Base-by-base conservation (phyloP, 2,113 vertebrate species). In the Festucalex cinctus region DNA sequence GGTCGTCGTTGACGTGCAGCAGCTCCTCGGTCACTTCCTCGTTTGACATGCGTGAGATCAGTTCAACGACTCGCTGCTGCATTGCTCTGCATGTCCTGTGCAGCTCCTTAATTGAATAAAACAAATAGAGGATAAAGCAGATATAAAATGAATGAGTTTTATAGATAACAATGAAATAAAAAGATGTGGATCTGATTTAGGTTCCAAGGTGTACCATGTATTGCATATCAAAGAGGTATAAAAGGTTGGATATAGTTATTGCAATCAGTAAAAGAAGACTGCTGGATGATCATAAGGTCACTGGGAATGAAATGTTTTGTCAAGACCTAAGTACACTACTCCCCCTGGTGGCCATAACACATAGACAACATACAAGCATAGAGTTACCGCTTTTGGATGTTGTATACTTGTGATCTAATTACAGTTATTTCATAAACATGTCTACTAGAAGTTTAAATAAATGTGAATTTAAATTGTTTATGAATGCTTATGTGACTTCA, bases 21-120 rank as follows among this genome's bases (percentile, higher is more conserved):
- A 99, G 91, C 68, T 99, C 97, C 87, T 98, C 96, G 0, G 97
- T 99, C 83, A 99, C 94, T 82, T 99, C 97, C 86, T 98, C 97
- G 0, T 98, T 98, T 65, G 95, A 95, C 71, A 99, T 95, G 0
- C 95, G 89, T n/a, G 96, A 96, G 87, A 99, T 94, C 69, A 99
- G 94, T 83, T 98, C 96, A 37, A 99, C 94, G 9, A 98, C 93
- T 72, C 97, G 92, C 77, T 97, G 95, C 92, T 99, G 97, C 97
- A 99, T 99, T 36, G 95, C 94, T 77, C 97, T 90, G 83, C 97
- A 99, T n/a, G 97, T 99, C 86, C 95, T 85, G 91, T 98, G 95
- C 89, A 99, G 91, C 76, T 98, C 97, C 97, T 97, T 66, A 10
- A 71, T 26, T 32, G 28, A 32, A 32, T 32, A 32, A 32, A 32